Percentiles rank a stretch among this genome's conserved stretches.
Conservation (phyloP, 2,113 vertebrate genomes). For the Galemys pyrenaicus region DNA sequence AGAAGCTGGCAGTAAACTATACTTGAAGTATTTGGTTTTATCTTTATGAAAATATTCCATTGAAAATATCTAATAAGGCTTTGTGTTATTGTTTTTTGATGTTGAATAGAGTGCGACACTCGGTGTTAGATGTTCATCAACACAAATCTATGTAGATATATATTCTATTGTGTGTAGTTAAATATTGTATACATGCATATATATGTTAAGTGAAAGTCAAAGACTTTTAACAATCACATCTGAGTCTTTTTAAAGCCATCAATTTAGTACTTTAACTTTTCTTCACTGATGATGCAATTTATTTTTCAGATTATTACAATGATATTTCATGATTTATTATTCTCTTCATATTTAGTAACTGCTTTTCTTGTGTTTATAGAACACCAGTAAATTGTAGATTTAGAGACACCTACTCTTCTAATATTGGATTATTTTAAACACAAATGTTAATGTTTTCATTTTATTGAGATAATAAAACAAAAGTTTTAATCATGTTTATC, state of each 20-base stretch:
- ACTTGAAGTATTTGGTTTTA: background rate
- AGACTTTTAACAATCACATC: background rate
- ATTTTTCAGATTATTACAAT: conserved; percentile 26
- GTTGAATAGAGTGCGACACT: background rate
- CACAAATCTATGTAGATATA: background rate
- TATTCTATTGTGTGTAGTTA: background rate
- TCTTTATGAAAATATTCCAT: conserved; percentile 9
- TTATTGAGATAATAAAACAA: conserved; percentile 51
- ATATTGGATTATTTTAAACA: conserved; percentile 39
- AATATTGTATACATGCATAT: conserved; percentile 5
- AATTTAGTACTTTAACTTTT: conserved; percentile 44
- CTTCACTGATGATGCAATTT: conserved; percentile 31
- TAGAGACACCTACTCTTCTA: background rate
- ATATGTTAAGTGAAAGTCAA: background rate
- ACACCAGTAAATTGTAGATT: conserved; percentile 24
- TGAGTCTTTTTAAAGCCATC: background rate
- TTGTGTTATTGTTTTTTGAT: conserved; percentile 37
- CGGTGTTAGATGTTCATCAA: conserved; percentile 47
- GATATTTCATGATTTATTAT: conserved; percentile 49
- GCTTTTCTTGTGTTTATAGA: background rate
- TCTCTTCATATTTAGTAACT: conserved; percentile 25
- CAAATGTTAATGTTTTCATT: conserved; percentile 50
- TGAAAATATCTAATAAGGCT: background rate
- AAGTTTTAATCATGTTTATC: conserved; percentile 42
- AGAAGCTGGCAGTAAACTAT: background rate